A percentile compares a stretch with the other conserved stretches of the same genome.
These are phyloP conservation scores for Nebria brevicollis DNA, from an alignment of 2,888 invertebrate species.

Conservation along the genomic window DNA sequence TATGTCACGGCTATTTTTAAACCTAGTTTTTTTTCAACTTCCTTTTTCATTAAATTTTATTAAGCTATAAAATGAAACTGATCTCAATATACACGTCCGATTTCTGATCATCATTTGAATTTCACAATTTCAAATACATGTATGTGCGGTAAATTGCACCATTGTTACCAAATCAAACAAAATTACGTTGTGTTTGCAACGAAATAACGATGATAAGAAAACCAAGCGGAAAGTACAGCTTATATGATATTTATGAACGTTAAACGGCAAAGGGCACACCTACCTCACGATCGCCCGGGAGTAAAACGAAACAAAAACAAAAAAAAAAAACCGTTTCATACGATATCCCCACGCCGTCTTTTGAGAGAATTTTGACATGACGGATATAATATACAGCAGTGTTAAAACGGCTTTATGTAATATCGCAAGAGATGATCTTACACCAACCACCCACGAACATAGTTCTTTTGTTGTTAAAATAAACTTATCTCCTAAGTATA, in stretches of 20 bases:
- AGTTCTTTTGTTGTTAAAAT: conserved; percentile 36
- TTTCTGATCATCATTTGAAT: too few relatives aligned
- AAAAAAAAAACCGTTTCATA: conserved; percentile 8
- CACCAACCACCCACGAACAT: conserved; percentile 38
- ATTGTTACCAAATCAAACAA: background rate
- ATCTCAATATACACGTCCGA: too few relatives aligned
- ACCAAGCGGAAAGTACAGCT: background rate
- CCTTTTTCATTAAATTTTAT: background rate
- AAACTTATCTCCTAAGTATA: conserved; percentile 31
- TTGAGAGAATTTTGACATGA: conserved; percentile 16
- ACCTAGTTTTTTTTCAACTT: background rate
- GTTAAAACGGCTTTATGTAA: conserved; percentile 21
- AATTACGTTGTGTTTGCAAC: background rate
- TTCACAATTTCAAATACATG: too few relatives aligned
- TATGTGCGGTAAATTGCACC: background rate
- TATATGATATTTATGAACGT: background rate
- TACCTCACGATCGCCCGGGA: background rate
- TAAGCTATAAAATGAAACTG: background rate
- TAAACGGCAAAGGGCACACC: conserved; percentile 9
- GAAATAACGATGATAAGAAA: background rate
- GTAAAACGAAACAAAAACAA: background rate
- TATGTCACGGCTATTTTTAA: conserved; percentile 1
- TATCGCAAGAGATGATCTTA: conserved; percentile 7
- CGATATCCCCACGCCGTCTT: background rate
- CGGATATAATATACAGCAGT: background rate